Evolutionary conservation across 2,113 vertebrate genomes (phyloP).

Genomic region (Anhinga anhinga): DNA sequence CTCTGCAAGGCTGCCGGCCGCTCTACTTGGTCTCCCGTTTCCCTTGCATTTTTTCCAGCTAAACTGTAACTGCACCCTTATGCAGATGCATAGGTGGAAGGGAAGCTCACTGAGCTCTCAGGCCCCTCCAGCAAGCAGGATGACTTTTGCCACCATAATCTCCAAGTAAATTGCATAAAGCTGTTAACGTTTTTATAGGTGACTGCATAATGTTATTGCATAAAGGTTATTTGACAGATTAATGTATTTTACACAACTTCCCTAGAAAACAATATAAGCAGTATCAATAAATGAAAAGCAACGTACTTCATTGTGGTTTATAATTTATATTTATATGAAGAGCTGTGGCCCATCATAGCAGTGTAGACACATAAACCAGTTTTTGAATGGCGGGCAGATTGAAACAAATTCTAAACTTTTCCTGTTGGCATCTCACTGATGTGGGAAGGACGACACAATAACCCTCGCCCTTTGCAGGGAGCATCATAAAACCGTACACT

Average conservation of each 20-base stretch:
- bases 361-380: neutral
- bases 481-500: neutral
- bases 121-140: neutral
- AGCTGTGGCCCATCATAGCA: neutral
- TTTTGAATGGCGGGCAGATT: neutral
- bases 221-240: slow-evolving; percentile 1
- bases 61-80: neutral
- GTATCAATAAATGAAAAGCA: slow-evolving; percentile 12
- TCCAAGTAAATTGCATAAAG: neutral
- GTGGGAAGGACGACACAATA: neutral
- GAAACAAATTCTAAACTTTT: neutral
- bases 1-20: neutral
- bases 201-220: neutral
- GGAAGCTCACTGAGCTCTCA: neutral
- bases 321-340: neutral
- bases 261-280: neutral
- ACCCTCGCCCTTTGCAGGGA: neutral
- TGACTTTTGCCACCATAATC: neutral
- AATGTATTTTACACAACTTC: neutral
- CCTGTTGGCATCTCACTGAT: neutral
- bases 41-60: neutral
- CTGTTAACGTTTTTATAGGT: slow-evolving; percentile 22
- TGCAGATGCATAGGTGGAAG: neutral
- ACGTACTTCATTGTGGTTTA: neutral
- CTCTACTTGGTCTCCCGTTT: neutral